Evolutionary conservation across 1,140 invertebrate genomes (phyloP).

Genomic region (Thaumetopoea pityocampa): DNA sequence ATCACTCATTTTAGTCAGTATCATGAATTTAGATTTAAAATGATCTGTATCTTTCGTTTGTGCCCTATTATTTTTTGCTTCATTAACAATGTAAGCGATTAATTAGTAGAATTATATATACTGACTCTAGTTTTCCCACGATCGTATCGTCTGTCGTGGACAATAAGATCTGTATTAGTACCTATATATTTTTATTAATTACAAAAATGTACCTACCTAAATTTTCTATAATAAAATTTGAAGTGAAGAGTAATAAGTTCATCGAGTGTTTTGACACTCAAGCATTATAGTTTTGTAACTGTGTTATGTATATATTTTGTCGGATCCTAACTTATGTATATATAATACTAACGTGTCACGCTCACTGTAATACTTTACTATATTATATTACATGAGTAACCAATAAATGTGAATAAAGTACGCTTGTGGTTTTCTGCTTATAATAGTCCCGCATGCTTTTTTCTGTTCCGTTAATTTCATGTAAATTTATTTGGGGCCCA

Average conservation of each 20-base stretch:
- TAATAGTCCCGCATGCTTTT: slow-evolving; percentile 71
- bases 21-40: slow-evolving; percentile 2
- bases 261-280: slow-evolving; percentile 13
- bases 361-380: slow-evolving; percentile 54
- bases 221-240: slow-evolving; percentile 14
- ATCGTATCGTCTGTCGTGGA: slow-evolving; percentile 3
- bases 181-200: slow-evolving; percentile 9
- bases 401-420: slow-evolving; percentile 72
- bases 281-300: slow-evolving; percentile 29
- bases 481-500: slow-evolving; percentile 43
- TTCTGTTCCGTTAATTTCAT: slow-evolving; percentile 45
- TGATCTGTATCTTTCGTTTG: slow-evolving; percentile 6
- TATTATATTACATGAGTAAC: slow-evolving; percentile 63
- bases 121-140: slow-evolving; percentile 6
- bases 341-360: slow-evolving; percentile 37
- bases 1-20: slow-evolving; percentile 6
- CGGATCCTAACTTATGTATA: slow-evolving; percentile 40
- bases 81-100: slow-evolving; percentile 9
- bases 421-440: slow-evolving; percentile 70
- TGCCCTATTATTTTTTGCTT: slow-evolving; percentile 2
- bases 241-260: slow-evolving; percentile 23
- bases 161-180: slow-evolving; percentile 13
- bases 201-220: slow-evolving; percentile 5
- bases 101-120: slow-evolving; percentile 4
- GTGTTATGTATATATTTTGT: slow-evolving; percentile 43